Conservation (phyloP, 2,888 invertebrate species). For the Trissonchulus latispiculum region DNA sequence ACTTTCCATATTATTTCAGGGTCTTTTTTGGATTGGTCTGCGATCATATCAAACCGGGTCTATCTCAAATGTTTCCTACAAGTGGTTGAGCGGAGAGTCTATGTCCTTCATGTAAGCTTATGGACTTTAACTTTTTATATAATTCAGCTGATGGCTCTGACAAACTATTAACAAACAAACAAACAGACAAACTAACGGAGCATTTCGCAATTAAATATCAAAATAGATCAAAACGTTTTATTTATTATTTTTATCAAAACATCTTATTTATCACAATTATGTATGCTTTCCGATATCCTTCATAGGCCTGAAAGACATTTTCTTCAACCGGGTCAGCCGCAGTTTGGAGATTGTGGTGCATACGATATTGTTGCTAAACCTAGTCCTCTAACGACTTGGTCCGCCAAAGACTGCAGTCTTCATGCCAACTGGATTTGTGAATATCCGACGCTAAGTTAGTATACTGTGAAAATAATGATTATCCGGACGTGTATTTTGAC, state of each 20-base stretch:
- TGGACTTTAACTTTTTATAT: neutral
- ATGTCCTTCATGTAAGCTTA: neutral
- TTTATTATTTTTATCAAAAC: too few species aligned
- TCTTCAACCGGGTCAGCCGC: neutral
- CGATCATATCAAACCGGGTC: neutral
- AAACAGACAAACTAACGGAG: too few species aligned
- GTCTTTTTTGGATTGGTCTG: neutral
- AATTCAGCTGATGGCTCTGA: too few species aligned
- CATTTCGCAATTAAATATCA: too few species aligned
- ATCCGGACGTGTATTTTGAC: too few species aligned
- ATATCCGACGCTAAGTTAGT: conserved; percentile 3
- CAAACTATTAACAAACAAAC: too few species aligned
- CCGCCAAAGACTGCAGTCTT: neutral
- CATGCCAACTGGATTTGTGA: conserved; percentile 2
- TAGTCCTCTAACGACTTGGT: neutral
- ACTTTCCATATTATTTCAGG: too few species aligned
- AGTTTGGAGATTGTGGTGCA: neutral
- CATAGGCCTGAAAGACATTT: neutral
- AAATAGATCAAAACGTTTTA: too few species aligned
- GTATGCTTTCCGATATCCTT: neutral
- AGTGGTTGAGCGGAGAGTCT: neutral
- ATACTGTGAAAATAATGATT: too few species aligned
- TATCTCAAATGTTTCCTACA: neutral
- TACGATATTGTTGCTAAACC: neutral
- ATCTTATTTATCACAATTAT: neutral